Evolutionary conservation across 2,888 invertebrate genomes (phyloP).

Genomic region (Erebia epiphron): DNA sequence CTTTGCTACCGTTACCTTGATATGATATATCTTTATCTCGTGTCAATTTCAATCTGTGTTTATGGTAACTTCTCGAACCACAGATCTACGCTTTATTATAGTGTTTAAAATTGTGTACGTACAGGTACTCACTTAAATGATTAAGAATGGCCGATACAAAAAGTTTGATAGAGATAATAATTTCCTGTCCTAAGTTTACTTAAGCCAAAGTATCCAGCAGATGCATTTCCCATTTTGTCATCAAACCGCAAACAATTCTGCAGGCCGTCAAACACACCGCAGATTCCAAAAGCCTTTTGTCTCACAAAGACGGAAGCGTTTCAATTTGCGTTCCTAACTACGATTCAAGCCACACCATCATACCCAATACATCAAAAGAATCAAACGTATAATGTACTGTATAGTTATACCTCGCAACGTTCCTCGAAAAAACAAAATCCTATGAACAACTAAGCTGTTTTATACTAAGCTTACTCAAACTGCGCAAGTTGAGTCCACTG

Average conservation of each 20-base stretch:
- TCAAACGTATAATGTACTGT: slow-evolving; percentile 50
- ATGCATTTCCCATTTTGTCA: slow-evolving; percentile 27
- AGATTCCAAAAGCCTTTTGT: slow-evolving; percentile 55
- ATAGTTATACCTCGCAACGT: slow-evolving; percentile 66
- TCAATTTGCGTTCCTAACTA: slow-evolving; percentile 64
- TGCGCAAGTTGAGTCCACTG: slow-evolving; percentile 48
- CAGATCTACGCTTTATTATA: too few relatives aligned
- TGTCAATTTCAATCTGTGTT: too few relatives aligned
- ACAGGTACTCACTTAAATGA: too few relatives aligned
- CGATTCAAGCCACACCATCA: slow-evolving; percentile 65
- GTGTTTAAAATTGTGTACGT: too few relatives aligned
- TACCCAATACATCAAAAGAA: slow-evolving; percentile 76
- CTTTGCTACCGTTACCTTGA: too few relatives aligned
- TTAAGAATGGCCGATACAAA: not conserved
- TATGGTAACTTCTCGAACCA: too few relatives aligned
- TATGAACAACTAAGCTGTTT: slow-evolving; percentile 50
- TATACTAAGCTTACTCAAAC: slow-evolving; percentile 61
- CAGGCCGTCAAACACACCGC: slow-evolving; percentile 44
- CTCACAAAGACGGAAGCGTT: slow-evolving; percentile 67
- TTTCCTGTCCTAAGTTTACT: not conserved
- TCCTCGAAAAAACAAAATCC: slow-evolving; percentile 40
- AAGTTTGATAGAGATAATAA: not conserved
- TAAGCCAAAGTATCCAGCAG: slow-evolving; percentile 15
- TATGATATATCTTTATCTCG: too few relatives aligned
- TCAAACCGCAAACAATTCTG: slow-evolving; percentile 34